A percentile compares a stretch with the other conserved stretches of the same genome.
Conservation (phyloP, 2,888 invertebrate genomes). For the Flabesymbios commensalis region DNA sequence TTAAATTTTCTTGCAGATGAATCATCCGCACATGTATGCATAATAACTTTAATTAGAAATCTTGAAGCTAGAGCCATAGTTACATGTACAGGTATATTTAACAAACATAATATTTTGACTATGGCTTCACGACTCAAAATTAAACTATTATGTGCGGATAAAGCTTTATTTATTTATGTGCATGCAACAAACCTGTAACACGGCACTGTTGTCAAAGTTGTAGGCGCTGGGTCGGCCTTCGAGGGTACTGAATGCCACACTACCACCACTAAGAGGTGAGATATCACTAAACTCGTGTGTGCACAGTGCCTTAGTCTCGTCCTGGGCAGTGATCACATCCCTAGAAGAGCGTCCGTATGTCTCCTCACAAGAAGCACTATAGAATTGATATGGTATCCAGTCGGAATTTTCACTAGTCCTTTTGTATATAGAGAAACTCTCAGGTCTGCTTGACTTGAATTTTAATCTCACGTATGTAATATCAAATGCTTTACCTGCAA, state of each 20-base stretch:
- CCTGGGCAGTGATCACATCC: slow-evolving; percentile 70
- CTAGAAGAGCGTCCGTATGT: slow-evolving; percentile 77
- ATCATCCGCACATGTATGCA: too few species aligned
- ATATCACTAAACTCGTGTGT: slow-evolving; percentile 98
- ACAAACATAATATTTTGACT: too few species aligned
- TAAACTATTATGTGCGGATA: too few species aligned
- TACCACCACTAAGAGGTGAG: slow-evolving; percentile 75
- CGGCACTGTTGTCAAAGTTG: slow-evolving; percentile 85
- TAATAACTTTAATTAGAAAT: too few species aligned
- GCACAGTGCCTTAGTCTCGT: slow-evolving; percentile 92
- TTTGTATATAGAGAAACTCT: slow-evolving; percentile 95
- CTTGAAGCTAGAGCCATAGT: too few species aligned
- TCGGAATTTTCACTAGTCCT: slow-evolving; percentile 66
- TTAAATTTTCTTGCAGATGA: too few species aligned
- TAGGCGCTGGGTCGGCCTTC: slow-evolving; percentile 92
- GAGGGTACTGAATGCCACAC: slow-evolving; percentile 90
- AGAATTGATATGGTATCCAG: slow-evolving; percentile 67
- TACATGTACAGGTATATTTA: too few species aligned
- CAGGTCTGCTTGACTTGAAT: slow-evolving; percentile 94
- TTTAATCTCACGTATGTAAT: slow-evolving; percentile 93
- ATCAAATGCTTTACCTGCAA: slow-evolving; percentile 91
- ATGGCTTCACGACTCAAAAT: too few species aligned
- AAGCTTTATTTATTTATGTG: too few species aligned
- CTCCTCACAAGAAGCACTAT: slow-evolving; percentile 86
- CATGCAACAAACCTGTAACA: slow-evolving; percentile 72